Base-by-base conservation (phyloP, 2,797 vertebrate species). In the Forpus xanthops region DNA sequence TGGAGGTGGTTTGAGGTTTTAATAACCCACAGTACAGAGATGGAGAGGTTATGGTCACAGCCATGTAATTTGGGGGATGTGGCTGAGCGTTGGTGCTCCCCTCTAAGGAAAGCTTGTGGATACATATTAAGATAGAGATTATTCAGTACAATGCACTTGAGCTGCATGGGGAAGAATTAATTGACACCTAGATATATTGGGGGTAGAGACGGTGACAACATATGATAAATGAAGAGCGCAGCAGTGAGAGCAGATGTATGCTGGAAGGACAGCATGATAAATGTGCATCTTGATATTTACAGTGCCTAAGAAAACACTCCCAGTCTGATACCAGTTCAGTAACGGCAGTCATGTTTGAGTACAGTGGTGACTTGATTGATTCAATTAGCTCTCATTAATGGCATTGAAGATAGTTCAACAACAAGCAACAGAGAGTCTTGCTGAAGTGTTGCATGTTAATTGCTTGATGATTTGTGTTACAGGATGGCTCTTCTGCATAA, bases 361-460 rank as follows among this genome's bases (percentile, higher is more conserved):
- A 39, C 0, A 44, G 78, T 60, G 35, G 85, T 82, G 78, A 72
- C 94, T 89, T 96, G 97, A 96, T 97, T 96, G 91, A 95, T 93
- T 96, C 96, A 97, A 97, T 97, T 97, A 98, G 86, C 94, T 89
- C 93, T 96, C 88, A 78, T 97, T 94, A 85, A 89, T 95, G 83
- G 92, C 85, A 77, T 47, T 92, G 93, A 77, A 90, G 72, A 70
- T 52, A 64, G 62, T 89, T 96, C 96, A 85, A 33, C 83, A 97
- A 74, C 56, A 89, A 89, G 70, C 45, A 89, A 42, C 3, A n/a
- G 91, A 97, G 95, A 94, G 86, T 50, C 39, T 89, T 18, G 4
- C 87, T 89, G 78, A 77, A 96, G 93, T 91, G 90, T 52, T 89
- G 61, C 93, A 80, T 95, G 94, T 93, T 93, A 97, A 91, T 92